Conservation (phyloP, 2,797 vertebrate genomes). For the Gadopsis marmoratus region DNA sequence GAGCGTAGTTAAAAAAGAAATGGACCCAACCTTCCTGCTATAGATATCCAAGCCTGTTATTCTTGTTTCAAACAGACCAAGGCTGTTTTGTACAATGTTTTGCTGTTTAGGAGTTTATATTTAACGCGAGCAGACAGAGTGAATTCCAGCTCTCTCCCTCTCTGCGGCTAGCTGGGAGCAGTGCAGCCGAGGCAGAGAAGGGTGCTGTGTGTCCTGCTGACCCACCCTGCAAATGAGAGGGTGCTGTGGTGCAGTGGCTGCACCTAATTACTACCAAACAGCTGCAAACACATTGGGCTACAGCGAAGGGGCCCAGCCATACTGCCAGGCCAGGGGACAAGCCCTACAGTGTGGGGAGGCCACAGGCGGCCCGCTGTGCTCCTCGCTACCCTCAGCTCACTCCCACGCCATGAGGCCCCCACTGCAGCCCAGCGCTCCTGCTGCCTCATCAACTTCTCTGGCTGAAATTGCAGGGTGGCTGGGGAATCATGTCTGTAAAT, state of each 20-base stretch:
- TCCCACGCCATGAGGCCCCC: conserved; percentile 77
- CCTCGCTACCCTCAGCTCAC: conserved; percentile 70
- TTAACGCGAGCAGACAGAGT: conserved; percentile 79
- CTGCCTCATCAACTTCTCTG: conserved; percentile 84
- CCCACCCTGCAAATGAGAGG: conserved; percentile 89
- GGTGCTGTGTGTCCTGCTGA: conserved; percentile 82
- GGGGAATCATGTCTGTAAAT: conserved; percentile 83
- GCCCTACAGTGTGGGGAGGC: conserved; percentile 79
- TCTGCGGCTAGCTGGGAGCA: conserved; percentile 77
- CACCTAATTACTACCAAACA: conserved; percentile 87
- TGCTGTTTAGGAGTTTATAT: conserved; percentile 82
- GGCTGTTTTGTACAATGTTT: conserved; percentile 67
- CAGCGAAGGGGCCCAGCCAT: conserved; percentile 65
- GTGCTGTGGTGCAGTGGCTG: conserved; percentile 81
- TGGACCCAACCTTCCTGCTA: conserved; percentile 41
- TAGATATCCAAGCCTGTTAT: conserved; percentile 65
- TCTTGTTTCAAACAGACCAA: conserved; percentile 64
- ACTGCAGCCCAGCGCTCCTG: conserved; percentile 72
- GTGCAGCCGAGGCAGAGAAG: conserved; percentile 75
- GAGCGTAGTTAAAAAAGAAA: conserved; percentile 45
- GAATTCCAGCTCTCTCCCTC: conserved; percentile 79
- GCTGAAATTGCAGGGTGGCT: conserved; percentile 85
- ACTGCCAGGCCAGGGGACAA: conserved; percentile 75
- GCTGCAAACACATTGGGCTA: conserved; percentile 80
- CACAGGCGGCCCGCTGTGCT: conserved; percentile 73